A percentile compares a stretch with the other conserved stretches of the same genome.
phyloP scores from a whole-genome alignment of 2,888 invertebrate species.

The Eupithecia inturbata region DNA sequence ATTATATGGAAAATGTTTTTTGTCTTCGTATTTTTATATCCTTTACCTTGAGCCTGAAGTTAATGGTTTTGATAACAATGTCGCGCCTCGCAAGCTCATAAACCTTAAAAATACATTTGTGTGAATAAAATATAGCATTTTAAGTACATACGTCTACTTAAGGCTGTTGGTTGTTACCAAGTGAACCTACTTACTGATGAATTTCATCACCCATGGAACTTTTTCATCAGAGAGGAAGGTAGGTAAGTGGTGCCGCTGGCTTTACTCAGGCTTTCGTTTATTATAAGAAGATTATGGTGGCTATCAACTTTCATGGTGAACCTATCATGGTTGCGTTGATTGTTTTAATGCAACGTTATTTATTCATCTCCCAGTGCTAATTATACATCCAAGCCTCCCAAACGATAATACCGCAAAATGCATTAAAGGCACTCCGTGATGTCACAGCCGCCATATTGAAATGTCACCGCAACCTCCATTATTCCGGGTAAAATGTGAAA shows the following conservation, averaged over 20 bases:
- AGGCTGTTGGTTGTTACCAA: neutral
- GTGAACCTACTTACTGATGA: neutral
- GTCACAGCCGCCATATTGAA: conserved; percentile 42
- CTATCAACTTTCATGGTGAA: too few relatives aligned
- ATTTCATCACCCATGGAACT: neutral
- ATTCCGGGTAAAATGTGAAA: conserved; percentile 23
- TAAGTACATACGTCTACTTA: neutral
- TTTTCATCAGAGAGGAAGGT: neutral
- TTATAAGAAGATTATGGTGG: neutral
- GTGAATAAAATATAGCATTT: neutral
- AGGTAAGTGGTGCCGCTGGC: neutral
- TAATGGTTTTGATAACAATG: conserved; percentile 4
- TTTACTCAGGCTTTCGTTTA: neutral
- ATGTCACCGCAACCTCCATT: conserved; percentile 40
- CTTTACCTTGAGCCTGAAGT: conserved; percentile 3
- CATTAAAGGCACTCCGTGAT: conserved; percentile 43
- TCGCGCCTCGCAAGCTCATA: neutral
- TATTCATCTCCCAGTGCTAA: neutral
- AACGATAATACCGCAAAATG: conserved; percentile 42
- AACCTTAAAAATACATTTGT: neutral
- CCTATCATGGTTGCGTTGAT: neutral
- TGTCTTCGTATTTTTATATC: conserved; percentile 5
- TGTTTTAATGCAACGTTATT: neutral
- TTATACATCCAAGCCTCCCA: conserved; percentile 18
- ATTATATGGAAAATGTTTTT: conserved; percentile 22